Base-by-base conservation (phyloP, 2,797 vertebrate genomes). In the Passerculus sandwichensis region DNA sequence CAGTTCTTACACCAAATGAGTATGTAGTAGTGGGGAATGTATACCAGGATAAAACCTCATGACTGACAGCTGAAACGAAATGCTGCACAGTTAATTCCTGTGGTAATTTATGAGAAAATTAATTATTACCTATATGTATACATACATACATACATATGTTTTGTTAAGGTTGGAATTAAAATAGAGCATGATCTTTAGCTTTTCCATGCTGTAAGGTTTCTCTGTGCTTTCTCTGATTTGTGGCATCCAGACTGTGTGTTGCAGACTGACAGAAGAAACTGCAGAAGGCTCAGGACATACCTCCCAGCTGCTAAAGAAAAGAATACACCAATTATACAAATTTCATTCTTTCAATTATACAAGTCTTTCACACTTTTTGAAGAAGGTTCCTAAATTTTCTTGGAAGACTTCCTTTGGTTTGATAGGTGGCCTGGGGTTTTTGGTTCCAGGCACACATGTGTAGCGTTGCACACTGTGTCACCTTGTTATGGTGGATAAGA, bases 401-500 rank as follows among this genome's bases (percentile, higher is more conserved):
- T 60, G 36, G 56, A 34, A 70, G 47, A 13, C 15, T 26, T 30
- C 11, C 20, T 64, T 73, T 32, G 26, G 22, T 36, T 69, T 34
- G 8, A 15, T 59, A 19, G 21, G 34, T 82, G 34, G 38, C 42
- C 42, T 22, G 30, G 40, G 17, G 15, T 21, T 73, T 85, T 61
- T 72, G 42, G n/a, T 51, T 74, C 42, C 71, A 30, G 56, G 38
- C 29, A 54, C 64, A 10, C 27, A 8, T 51, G 26, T 34, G 32
- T 26, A 81, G 10, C 18, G 16, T 42, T 12, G 50, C 48, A 15
- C 3, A 0, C 15, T 48, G 32, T 51, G 44, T 3, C 34, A 45
- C 42, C 32, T 38, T 0, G 0, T 44, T 27, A 60, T 6, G 11
- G 26, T 45, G 26, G 19, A 3, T 40, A 21, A 70, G 40, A 48